Evolutionary conservation across 2,113 vertebrate species (phyloP).

Genomic region (Rhynchopsitta pachyrhyncha): DNA sequence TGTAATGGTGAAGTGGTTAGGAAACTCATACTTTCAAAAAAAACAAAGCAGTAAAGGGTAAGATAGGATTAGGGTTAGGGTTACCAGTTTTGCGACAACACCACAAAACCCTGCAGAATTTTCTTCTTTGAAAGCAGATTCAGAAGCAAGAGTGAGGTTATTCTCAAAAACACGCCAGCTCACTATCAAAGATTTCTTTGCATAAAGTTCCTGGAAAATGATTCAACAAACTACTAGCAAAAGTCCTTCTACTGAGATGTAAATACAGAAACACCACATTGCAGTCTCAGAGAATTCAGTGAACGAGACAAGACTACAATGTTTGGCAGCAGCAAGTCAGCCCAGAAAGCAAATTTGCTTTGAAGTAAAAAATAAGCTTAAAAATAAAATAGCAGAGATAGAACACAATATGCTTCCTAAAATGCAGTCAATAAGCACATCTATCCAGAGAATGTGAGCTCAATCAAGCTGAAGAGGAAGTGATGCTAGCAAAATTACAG

Average conservation of each 20-base stretch:
- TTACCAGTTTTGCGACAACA: background rate
- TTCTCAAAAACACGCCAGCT: background rate
- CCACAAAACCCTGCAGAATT: background rate
- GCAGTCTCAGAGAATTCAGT: background rate
- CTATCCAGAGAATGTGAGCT: background rate
- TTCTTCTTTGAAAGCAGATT: background rate
- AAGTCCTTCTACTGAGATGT: background rate
- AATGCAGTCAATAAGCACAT: constrained; percentile 17
- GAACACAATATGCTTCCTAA: background rate
- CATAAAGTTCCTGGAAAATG: constrained; percentile 3
- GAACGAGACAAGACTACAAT: background rate
- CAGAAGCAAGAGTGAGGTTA: background rate
- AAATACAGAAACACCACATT: constrained; percentile 1
- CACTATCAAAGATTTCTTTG: background rate
- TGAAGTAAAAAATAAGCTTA: constrained; percentile 18
- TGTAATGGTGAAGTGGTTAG: background rate
- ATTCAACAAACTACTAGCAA: background rate
- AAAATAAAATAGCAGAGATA: constrained; percentile 24
- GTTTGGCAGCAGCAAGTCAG: constrained; percentile 1
- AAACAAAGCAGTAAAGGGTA: background rate
- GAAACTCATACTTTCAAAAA: background rate
- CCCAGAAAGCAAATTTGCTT: constrained; percentile 38
- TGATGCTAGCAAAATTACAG: background rate
- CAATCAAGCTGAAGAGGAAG: background rate
- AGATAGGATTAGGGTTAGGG: background rate